phyloP scores from a whole-genome alignment of 1,140 invertebrate species.

The Diorhabda elongata region DNA sequence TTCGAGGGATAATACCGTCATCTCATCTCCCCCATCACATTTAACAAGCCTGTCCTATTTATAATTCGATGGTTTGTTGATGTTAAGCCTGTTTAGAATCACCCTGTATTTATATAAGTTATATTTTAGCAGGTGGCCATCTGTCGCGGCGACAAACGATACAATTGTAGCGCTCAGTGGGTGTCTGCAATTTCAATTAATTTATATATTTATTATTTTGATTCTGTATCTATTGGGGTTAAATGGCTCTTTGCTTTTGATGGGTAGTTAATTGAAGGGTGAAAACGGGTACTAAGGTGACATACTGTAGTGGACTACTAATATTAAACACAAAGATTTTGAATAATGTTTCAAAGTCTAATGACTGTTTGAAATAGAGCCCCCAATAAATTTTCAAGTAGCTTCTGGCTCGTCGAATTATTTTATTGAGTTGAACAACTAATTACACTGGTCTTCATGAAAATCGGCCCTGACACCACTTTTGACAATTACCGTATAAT shows the following conservation, averaged over 20 bases:
- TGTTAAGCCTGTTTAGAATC: conserved; percentile 33
- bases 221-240: background rate
- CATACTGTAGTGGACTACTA: too few species aligned
- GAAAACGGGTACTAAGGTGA: background rate
- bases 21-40: conserved; percentile 23
- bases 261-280: background rate
- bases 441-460: too few species aligned
- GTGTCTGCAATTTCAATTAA: conserved; percentile 23
- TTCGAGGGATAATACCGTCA: conserved; percentile 19
- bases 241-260: background rate
- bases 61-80: conserved; percentile 39
- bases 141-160: conserved; percentile 26
- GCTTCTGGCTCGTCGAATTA: too few species aligned
- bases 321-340: too few species aligned
- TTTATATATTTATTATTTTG: conserved; percentile 21
- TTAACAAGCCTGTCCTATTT: conserved; percentile 30
- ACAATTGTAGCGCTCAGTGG: conserved; percentile 13
- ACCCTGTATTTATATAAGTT: conserved; percentile 37
- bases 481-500: too few species aligned
- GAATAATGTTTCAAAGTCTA: too few species aligned
- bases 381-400: too few species aligned
- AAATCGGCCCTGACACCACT: too few species aligned
- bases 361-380: too few species aligned
- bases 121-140: conserved; percentile 38
- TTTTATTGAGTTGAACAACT: too few species aligned